Percentiles rank a stretch among this genome's conserved stretches.
Evolutionary conservation across 2,888 invertebrate species (phyloP).

Genomic region (Heliconius ismenius): DNA sequence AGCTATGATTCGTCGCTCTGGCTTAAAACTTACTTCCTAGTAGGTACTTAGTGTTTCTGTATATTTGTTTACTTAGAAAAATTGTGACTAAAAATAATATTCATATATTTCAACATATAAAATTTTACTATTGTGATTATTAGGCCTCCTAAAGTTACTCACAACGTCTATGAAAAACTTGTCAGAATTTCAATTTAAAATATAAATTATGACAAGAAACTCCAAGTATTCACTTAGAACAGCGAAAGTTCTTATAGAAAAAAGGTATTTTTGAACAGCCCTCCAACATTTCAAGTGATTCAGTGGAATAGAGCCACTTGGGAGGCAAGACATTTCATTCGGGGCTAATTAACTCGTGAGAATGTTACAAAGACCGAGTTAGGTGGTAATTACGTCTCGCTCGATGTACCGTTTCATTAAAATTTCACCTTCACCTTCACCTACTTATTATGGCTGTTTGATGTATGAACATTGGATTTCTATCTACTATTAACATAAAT

Average conservation of each 20-base stretch:
- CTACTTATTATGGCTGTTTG: conserved; percentile 66
- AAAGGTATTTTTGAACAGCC: conserved; percentile 26
- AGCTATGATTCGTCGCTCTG: neutral
- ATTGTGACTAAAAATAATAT: neutral
- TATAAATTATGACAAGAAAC: neutral
- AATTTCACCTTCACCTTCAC: conserved; percentile 62
- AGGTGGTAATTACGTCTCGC: conserved; percentile 66
- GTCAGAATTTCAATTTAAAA: neutral
- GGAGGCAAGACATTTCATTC: conserved; percentile 56
- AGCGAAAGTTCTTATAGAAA: conserved; percentile 15
- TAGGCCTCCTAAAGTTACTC: neutral
- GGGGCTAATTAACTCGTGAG: conserved; percentile 69
- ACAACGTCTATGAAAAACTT: neutral
- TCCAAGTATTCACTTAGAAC: conserved; percentile 20
- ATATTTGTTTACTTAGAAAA: neutral
- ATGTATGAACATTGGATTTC: conserved; percentile 63
- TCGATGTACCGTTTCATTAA: conserved; percentile 68
- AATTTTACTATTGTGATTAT: neutral
- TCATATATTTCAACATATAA: too few species aligned
- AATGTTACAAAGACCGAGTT: conserved; percentile 63
- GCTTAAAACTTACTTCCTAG: neutral
- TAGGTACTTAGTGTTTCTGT: too few species aligned
- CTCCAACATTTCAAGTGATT: conserved; percentile 26
- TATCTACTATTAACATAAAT: conserved; percentile 18
- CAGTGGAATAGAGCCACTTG: conserved; percentile 23